Evolutionary conservation across 1,140 invertebrate species (phyloP).

Genomic region (Euura saliciscinereae): DNA sequence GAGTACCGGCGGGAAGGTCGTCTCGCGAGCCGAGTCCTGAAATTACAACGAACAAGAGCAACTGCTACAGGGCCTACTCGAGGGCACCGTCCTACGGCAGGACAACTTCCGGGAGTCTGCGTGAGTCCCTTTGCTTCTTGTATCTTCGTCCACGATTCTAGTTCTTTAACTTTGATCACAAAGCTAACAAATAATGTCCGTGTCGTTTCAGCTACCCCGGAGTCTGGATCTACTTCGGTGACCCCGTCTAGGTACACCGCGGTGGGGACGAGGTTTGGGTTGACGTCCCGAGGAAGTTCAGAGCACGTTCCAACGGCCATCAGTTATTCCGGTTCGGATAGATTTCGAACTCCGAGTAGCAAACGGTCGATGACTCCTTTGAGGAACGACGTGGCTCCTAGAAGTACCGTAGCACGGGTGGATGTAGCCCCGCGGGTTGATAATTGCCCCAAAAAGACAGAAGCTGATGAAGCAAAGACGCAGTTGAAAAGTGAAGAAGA

Average conservation of each 20-base stretch:
- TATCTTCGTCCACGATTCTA: not conserved
- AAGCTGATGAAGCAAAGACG: not conserved
- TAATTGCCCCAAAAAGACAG: constrained; percentile 12
- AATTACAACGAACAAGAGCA: constrained; percentile 39
- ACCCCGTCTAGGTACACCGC: constrained; percentile 32
- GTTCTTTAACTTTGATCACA: constrained; percentile 15
- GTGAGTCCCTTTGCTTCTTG: constrained; percentile 21
- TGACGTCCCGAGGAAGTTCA: constrained; percentile 28
- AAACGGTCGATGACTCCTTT: not conserved
- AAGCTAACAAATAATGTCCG: not conserved
- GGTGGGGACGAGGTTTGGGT: constrained; percentile 24
- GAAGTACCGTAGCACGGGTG: not conserved
- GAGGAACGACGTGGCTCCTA: not conserved
- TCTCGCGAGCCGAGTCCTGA: constrained; percentile 53
- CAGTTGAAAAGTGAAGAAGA: constrained; percentile 7
- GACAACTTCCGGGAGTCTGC: constrained; percentile 36
- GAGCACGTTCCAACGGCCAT: constrained; percentile 30
- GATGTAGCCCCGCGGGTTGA: constrained; percentile 12
- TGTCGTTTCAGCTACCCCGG: constrained; percentile 32
- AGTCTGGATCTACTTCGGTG: constrained; percentile 32
- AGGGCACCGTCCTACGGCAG: constrained; percentile 42
- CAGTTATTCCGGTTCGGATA: constrained; percentile 32
- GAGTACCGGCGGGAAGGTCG: constrained; percentile 37
- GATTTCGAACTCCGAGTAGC: constrained; percentile 28
- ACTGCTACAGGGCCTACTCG: constrained; percentile 40